Percentiles rank a stretch among this genome's conserved stretches.
These are phyloP conservation scores for Trichopoda pennipes DNA, from an alignment of 2,888 invertebrate species.

Conservation along the genomic window DNA sequence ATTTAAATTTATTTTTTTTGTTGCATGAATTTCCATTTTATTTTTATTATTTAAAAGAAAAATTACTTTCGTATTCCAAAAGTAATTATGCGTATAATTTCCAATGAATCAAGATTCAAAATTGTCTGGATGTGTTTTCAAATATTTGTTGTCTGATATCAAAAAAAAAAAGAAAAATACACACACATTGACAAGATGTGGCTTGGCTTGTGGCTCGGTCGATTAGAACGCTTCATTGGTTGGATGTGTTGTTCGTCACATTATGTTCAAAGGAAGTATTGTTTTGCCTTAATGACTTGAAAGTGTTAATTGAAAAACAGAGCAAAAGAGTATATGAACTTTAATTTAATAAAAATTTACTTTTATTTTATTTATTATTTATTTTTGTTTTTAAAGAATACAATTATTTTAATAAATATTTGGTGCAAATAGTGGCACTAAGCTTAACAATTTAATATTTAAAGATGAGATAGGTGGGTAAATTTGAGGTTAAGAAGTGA, in stretches of 20 bases:
- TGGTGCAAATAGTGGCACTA: no score
- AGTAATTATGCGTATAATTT: slow-evolving; percentile 78
- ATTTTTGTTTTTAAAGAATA: no score
- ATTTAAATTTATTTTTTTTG: slow-evolving; percentile 14
- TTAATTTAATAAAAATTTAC: not conserved
- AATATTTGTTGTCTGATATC: slow-evolving; percentile 31
- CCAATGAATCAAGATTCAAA: slow-evolving; percentile 76
- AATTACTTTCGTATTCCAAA: slow-evolving; percentile 68
- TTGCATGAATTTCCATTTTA: slow-evolving; percentile 39
- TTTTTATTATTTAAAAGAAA: slow-evolving; percentile 59
- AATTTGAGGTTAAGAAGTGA: no score
- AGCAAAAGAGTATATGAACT: not conserved
- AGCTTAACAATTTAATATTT: no score
- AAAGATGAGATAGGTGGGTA: no score
- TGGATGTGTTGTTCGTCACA: slow-evolving; percentile 40
- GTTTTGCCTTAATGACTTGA: slow-evolving; percentile 56
- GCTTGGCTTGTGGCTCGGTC: slow-evolving; percentile 20
- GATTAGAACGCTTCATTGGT: slow-evolving; percentile 28
- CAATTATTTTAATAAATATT: no score
- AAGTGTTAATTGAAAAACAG: slow-evolving; percentile 63
- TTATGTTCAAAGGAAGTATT: slow-evolving; percentile 48
- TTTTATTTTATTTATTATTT: no score
- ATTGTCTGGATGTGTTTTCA: slow-evolving; percentile 51
- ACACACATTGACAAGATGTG: slow-evolving; percentile 58
- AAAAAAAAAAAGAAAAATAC: no score